Percentiles rank a stretch among this genome's conserved stretches.
Evolutionary conservation across 2,797 vertebrate genomes (phyloP).

Genomic region (Hemibagrus guttatus): DNA sequence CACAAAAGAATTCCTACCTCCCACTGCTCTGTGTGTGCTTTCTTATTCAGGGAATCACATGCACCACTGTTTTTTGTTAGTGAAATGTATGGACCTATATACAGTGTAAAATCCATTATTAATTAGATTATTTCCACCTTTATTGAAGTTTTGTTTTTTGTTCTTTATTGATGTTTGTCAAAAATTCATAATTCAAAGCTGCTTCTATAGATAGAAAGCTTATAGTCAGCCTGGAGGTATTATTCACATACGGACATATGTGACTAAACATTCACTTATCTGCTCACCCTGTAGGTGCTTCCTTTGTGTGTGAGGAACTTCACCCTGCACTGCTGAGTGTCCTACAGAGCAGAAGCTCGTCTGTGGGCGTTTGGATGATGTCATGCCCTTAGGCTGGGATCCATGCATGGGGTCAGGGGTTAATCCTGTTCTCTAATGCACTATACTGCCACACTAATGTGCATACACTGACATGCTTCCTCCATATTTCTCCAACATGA

Average conservation of each 20-base stretch:
- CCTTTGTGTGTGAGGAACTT: slow-evolving; percentile 27
- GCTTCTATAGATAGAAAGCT: neutral
- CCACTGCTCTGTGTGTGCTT: slow-evolving; percentile 44
- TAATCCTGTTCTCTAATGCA: slow-evolving; percentile 15
- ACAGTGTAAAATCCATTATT: neutral
- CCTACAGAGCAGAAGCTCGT: slow-evolving; percentile 12
- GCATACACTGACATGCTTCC: slow-evolving; percentile 25
- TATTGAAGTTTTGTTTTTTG: neutral
- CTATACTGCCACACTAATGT: slow-evolving; percentile 27
- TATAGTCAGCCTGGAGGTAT: neutral
- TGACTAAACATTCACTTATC: neutral
- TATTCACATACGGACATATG: neutral
- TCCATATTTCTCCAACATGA: slow-evolving; percentile 16
- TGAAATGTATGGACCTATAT: neutral
- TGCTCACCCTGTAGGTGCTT: slow-evolving; percentile 11
- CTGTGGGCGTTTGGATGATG: slow-evolving; percentile 44
- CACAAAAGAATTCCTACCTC: slow-evolving; percentile 54
- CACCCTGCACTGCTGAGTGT: slow-evolving; percentile 8
- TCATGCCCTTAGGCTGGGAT: slow-evolving; percentile 40
- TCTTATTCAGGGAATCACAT: slow-evolving; percentile 19
- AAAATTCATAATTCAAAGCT: neutral
- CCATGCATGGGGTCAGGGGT: slow-evolving; percentile 31
- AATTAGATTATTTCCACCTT: neutral
- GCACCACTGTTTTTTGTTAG: slow-evolving; percentile 1
- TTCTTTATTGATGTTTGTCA: too few relatives aligned